Percentiles rank a stretch among this genome's conserved stretches.
These are phyloP conservation scores for Chelonoidis abingdonii DNA, from an alignment of 2,113 vertebrate species.

Conservation along the genomic window DNA sequence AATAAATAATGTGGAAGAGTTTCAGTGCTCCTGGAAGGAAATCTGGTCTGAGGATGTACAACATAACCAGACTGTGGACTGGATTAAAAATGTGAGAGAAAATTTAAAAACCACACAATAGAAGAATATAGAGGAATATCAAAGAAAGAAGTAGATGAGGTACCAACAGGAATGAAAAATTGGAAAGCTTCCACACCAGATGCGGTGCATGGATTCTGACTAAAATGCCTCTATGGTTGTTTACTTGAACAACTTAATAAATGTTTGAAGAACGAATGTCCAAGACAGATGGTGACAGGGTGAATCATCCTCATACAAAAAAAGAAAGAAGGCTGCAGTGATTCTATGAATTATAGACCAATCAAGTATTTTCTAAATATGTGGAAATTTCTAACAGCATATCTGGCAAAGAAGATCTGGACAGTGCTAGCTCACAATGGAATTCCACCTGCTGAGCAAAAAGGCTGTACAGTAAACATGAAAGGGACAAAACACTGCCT, in stretches of 20 bases:
- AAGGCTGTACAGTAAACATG: background rate
- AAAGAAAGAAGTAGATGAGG: background rate
- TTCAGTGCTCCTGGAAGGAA: background rate
- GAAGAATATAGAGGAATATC: background rate
- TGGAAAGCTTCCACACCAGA: background rate
- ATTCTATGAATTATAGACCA: background rate
- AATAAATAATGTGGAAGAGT: background rate
- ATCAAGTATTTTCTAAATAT: background rate
- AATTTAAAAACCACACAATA: background rate
- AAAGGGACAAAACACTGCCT: background rate
- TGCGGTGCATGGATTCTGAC: background rate
- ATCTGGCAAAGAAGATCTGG: background rate
- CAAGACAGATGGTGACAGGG: too few relatives aligned
- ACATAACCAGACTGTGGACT: background rate
- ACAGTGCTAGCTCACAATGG: background rate
- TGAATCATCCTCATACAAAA: background rate
- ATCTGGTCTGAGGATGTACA: background rate
- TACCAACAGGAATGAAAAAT: background rate
- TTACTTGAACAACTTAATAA: too few relatives aligned
- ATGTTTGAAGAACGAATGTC: too few relatives aligned
- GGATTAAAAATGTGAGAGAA: background rate
- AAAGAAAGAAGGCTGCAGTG: background rate
- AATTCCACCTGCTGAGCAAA: background rate
- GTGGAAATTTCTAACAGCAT: background rate
- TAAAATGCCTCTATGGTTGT: background rate